These are phyloP conservation scores for Thamnaconus septentrionalis DNA, from an alignment of 2,113 vertebrate genomes.

Conservation along the genomic window DNA sequence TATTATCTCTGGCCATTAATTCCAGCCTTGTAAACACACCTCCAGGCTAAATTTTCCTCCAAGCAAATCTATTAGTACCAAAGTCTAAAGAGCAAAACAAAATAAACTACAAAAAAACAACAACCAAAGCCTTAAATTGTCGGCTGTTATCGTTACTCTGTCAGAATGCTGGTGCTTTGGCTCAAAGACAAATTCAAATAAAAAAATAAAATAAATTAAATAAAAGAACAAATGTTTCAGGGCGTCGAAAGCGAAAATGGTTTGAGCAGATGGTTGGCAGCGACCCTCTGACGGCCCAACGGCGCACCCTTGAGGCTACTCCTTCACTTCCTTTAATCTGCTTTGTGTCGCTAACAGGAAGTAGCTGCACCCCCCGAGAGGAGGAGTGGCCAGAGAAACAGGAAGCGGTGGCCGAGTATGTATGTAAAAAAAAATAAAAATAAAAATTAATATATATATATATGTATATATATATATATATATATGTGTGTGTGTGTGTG, in stretches of 20 bases:
- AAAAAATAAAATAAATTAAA: no score
- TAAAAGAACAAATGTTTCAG: no score
- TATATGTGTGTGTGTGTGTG: no score
- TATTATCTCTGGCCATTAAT: constrained; percentile 13
- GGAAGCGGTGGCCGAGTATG: constrained; percentile 26
- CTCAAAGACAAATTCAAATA: not conserved
- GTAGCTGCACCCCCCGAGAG: constrained; percentile 3
- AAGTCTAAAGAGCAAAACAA: no score
- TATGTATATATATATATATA: no score
- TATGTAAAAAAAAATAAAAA: no score
- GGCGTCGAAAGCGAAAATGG: no score
- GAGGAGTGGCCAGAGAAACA: constrained; percentile 11
- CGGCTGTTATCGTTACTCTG: constrained; percentile 1
- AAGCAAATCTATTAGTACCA: constrained; percentile 1
- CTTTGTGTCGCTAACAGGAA: constrained; percentile 19
- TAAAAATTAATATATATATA: no score
- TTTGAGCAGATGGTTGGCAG: constrained; percentile 26
- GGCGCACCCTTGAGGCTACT: constrained; percentile 25
- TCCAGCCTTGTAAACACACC: constrained; percentile 8
- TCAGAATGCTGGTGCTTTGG: constrained; percentile 5
- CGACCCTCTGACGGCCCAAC: constrained; percentile 26
- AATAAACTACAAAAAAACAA: constrained; percentile 2
- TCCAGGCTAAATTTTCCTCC: not conserved
- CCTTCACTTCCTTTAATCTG: constrained; percentile 35
- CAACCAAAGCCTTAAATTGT: constrained; percentile 15